These are phyloP conservation scores for Petrocephalus microphthalmus DNA, from an alignment of 2,113 vertebrate genomes.

Conservation along the genomic window DNA sequence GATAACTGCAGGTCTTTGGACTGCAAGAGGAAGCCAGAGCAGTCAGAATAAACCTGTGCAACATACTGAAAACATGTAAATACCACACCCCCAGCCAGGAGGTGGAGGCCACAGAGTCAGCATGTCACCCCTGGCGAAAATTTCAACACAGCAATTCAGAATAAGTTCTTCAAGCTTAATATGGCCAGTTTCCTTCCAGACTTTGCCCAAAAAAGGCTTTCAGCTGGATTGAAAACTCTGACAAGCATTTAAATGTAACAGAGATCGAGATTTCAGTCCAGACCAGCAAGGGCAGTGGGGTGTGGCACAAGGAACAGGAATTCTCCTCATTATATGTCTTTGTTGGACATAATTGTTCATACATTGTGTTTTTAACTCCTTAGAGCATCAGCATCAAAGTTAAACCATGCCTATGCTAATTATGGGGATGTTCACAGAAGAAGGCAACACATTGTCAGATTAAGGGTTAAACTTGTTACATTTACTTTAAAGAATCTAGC, in stretches of 20 bases:
- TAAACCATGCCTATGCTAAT: not conserved
- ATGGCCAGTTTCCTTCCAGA: not conserved
- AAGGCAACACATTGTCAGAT: not conserved
- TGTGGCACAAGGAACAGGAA: not conserved
- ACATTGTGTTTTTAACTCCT: not conserved
- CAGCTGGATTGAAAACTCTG: not conserved
- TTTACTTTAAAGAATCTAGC: too few relatives aligned
- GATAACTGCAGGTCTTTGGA: not conserved
- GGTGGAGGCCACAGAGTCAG: not conserved
- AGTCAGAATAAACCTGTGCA: not conserved
- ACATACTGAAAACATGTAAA: not conserved
- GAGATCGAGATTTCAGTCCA: not conserved
- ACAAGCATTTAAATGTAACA: not conserved
- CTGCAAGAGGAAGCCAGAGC: not conserved
- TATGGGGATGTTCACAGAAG: not conserved
- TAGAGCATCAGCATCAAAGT: not conserved
- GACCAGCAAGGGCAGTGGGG: not conserved
- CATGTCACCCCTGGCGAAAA: not conserved
- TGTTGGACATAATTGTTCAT: not conserved
- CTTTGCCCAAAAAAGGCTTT: not conserved
- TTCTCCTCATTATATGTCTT: not conserved
- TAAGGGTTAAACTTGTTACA: not conserved
- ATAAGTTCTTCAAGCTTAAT: not conserved
- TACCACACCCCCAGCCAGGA: not conserved
- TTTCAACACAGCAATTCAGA: not conserved